Conservation (phyloP, 2,113 vertebrate species). For the Hippoglossus stenolepis region DNA sequence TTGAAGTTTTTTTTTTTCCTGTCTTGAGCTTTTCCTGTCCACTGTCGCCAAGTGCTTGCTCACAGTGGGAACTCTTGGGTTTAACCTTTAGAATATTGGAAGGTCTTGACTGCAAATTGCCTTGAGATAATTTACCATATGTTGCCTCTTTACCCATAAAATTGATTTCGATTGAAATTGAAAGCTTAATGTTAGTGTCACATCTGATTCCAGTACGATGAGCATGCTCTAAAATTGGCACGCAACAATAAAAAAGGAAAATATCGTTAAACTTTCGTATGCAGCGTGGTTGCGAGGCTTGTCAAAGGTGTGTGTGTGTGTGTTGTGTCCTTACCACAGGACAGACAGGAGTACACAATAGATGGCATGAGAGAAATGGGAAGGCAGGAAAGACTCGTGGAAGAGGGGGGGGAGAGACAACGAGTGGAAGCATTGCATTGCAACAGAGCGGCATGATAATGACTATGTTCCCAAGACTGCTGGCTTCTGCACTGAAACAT, state of each 20-base stretch:
- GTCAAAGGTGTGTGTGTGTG: not conserved
- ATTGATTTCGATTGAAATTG: not conserved
- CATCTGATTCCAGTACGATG: not conserved
- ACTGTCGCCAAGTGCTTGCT: not conserved
- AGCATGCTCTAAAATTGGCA: slow-evolving; percentile 2
- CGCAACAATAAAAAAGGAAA: slow-evolving; percentile 31
- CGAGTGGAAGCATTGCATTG: slow-evolving; percentile 36
- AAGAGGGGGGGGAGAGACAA: not conserved
- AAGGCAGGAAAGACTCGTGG: not conserved
- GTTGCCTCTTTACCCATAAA: not conserved
- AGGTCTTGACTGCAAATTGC: not conserved
- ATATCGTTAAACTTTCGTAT: not conserved
- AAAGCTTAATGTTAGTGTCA: not conserved
- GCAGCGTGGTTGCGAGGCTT: not conserved
- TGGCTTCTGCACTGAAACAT: slow-evolving; percentile 60
- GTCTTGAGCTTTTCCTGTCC: not conserved
- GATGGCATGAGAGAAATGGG: slow-evolving; percentile 15
- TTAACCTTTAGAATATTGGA: not conserved
- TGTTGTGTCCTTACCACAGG: not conserved
- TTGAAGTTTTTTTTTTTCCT: not conserved
- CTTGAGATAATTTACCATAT: not conserved
- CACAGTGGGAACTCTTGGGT: not conserved
- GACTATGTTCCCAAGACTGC: slow-evolving; percentile 49
- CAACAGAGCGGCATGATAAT: slow-evolving; percentile 64
- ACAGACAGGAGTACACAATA: slow-evolving; percentile 9